Percentiles rank a stretch among this genome's conserved stretches.
Evolutionary conservation across 64 coral and sea anemone species (phyloP).

Genomic region (Anthopleura sola): DNA sequence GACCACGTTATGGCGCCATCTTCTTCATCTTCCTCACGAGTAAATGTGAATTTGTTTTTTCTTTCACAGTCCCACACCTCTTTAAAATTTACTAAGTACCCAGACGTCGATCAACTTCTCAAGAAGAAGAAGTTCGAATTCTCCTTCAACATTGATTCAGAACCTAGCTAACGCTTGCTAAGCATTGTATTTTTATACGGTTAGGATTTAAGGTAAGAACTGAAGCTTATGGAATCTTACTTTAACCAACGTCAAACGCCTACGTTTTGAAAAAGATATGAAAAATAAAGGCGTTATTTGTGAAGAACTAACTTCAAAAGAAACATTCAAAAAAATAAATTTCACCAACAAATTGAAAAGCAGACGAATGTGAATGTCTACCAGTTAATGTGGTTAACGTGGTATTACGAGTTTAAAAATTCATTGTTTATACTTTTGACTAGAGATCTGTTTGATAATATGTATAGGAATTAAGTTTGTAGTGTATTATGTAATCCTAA

Average conservation of each 20-base stretch:
- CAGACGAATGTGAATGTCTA: no score
- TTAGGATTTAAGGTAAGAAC: background rate
- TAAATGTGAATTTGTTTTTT: background rate
- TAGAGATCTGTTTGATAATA: no score
- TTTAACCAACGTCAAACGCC: background rate
- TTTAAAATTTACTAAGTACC: constrained; percentile 71
- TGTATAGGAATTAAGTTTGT: no score
- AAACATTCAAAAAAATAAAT: no score
- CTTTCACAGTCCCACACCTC: constrained; percentile 56
- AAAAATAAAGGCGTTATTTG: background rate
- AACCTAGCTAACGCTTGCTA: constrained; percentile 98
- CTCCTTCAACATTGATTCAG: constrained; percentile 83
- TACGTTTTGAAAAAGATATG: background rate
- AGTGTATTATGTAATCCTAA: no score
- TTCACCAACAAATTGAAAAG: no score
- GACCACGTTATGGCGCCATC: constrained; percentile 1
- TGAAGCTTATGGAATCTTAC: background rate
- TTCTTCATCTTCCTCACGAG: background rate
- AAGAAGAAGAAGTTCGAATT: constrained; percentile 92
- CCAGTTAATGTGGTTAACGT: no score
- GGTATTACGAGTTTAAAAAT: no score
- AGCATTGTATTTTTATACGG: constrained; percentile 37
- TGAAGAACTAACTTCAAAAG: no score
- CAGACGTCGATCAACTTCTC: constrained; percentile 80
- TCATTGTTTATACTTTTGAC: no score